phyloP scores from a whole-genome alignment of 2,888 invertebrate genomes.

The Colostygia pectinataria region DNA sequence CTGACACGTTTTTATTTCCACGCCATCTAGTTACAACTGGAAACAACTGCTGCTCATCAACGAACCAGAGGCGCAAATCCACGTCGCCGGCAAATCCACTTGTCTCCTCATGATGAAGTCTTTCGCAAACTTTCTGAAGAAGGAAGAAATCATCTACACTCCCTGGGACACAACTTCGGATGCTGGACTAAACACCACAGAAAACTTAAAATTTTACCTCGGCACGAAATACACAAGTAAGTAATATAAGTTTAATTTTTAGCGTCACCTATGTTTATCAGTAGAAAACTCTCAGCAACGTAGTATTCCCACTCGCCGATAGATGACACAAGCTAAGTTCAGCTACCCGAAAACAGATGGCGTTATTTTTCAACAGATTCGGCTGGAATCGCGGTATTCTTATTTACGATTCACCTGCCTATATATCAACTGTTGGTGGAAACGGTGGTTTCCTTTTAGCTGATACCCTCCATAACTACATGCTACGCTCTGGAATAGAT shows the following conservation, averaged over 20 bases:
- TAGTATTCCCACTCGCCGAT: conserved; percentile 23
- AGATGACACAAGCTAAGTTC: conserved; percentile 37
- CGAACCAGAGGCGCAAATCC: conserved; percentile 86
- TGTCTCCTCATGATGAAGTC: conserved; percentile 90
- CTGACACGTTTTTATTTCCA: conserved; percentile 65
- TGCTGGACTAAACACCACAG: conserved; percentile 80
- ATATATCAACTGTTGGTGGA: conserved; percentile 85
- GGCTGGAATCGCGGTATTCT: conserved; percentile 88
- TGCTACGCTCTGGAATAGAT: conserved; percentile 58
- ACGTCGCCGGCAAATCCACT: conserved; percentile 86
- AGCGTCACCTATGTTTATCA: conserved; percentile 34
- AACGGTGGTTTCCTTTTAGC: conserved; percentile 91
- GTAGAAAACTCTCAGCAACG: neutral
- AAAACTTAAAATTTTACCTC: conserved; percentile 85
- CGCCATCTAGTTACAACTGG: conserved; percentile 86
- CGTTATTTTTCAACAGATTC: conserved; percentile 78
- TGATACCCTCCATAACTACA: conserved; percentile 86
- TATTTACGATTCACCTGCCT: conserved; percentile 89
- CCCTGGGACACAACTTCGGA: conserved; percentile 85
- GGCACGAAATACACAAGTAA: conserved; percentile 88
- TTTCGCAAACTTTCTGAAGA: conserved; percentile 83
- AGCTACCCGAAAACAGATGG: conserved; percentile 50
- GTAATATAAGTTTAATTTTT: conserved; percentile 51
- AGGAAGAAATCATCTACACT: conserved; percentile 70
- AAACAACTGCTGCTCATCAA: conserved; percentile 87